phyloP scores from a whole-genome alignment of 2,888 invertebrate species.

The Fissipunctia ypsillon region DNA sequence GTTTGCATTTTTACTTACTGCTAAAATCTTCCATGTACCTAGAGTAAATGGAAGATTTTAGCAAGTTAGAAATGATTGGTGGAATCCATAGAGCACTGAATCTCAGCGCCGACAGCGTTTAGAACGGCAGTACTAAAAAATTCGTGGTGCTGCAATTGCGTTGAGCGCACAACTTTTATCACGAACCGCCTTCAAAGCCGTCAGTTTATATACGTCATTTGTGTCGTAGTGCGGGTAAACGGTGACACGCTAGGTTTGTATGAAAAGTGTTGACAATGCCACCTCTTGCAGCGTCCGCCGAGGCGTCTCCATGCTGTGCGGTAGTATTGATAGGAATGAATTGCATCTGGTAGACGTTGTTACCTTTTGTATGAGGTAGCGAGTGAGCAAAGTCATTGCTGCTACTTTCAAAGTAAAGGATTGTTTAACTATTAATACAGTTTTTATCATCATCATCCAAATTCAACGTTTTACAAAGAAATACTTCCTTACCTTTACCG shows the following conservation, averaged over 20 bases:
- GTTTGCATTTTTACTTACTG: neutral
- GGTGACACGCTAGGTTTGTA: neutral
- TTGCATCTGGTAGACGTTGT: neutral
- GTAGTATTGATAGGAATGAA: neutral
- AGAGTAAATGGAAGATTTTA: neutral
- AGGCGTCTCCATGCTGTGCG: neutral
- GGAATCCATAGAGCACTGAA: neutral
- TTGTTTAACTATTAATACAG: neutral
- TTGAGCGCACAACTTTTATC: neutral
- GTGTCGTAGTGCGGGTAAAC: no score
- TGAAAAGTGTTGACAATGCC: neutral
- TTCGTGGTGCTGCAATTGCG: neutral
- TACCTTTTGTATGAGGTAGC: neutral
- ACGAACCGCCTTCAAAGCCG: neutral
- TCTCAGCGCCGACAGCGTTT: no score
- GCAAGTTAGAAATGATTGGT: neutral
- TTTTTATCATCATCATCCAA: neutral
- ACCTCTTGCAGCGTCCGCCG: neutral
- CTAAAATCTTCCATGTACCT: neutral
- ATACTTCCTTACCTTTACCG: constrained; percentile 19
- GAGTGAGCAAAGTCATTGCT: neutral
- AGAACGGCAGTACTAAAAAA: neutral
- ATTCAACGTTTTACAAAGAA: neutral
- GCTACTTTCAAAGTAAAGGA: neutral
- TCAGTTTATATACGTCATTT: neutral